phyloP scores from a whole-genome alignment of 2,888 invertebrate species.

The Drosophila mimetica region DNA sequence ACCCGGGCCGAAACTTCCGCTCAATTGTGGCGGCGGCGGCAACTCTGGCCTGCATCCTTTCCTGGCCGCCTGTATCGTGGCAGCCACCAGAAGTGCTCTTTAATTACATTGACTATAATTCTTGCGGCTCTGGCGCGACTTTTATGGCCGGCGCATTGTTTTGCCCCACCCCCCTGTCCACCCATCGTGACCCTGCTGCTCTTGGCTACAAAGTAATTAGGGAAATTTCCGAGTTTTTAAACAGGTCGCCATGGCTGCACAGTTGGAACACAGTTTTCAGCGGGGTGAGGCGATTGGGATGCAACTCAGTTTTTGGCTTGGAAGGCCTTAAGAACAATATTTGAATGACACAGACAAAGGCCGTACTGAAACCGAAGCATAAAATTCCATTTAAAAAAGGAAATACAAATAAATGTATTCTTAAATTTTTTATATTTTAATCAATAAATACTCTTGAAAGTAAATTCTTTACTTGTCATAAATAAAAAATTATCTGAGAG shows the following conservation, averaged over 20 bases:
- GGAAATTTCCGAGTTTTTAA: conserved; percentile 80
- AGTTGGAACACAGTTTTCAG: conserved; percentile 9
- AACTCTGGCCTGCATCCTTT: conserved; percentile 44
- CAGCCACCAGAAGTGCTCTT: conserved; percentile 75
- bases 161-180: conserved; percentile 3
- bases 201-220: conserved; percentile 79
- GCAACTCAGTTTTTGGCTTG: neutral
- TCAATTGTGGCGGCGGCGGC: conserved; percentile 66
- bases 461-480: no score
- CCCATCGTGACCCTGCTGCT: conserved; percentile 44
- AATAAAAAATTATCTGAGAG: no score
- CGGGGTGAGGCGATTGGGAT: neutral
- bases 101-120: conserved; percentile 81
- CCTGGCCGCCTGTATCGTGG: conserved; percentile 49
- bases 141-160: conserved; percentile 67
- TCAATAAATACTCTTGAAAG: no score
- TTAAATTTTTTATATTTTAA: no score
- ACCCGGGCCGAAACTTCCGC: conserved; percentile 66
- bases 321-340: neutral
- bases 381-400: neutral
- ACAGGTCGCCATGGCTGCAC: conserved; percentile 64
- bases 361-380: neutral
- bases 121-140: conserved; percentile 78
- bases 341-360: neutral
- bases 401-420: neutral